A percentile compares a stretch with the other conserved stretches of the same genome.
Evolutionary conservation across 2,797 vertebrate species (phyloP).

Genomic region (Phylloscopus collybita): DNA sequence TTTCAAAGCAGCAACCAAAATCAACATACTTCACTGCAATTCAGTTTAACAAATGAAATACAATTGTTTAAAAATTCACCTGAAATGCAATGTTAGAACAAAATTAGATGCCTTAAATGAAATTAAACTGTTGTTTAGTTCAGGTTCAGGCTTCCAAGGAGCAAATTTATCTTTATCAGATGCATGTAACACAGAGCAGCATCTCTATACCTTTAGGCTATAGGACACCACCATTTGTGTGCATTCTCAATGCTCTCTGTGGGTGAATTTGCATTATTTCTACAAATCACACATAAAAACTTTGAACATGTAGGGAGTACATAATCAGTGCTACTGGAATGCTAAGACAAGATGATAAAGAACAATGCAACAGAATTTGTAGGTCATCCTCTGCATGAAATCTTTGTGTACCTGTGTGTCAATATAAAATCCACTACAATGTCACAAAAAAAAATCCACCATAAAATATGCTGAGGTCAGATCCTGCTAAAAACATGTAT

Average conservation of each 20-base stretch:
- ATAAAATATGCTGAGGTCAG: background rate
- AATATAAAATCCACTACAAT: background rate
- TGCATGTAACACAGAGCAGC: background rate
- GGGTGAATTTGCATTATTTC: background rate
- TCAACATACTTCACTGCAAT: background rate
- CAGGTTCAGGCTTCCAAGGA: background rate
- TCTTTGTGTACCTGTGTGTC: background rate
- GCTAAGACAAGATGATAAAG: background rate
- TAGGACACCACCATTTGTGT: background rate
- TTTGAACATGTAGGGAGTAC: background rate
- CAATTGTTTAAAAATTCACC: background rate
- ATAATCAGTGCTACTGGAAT: background rate
- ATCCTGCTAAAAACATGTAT: background rate
- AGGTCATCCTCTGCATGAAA: background rate
- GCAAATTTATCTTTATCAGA: background rate
- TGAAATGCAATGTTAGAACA: background rate
- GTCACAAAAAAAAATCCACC: background rate
- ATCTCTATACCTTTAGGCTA: background rate
- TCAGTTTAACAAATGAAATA: background rate
- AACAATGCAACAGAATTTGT: background rate
- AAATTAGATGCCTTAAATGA: background rate
- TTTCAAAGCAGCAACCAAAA: background rate
- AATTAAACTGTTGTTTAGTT: background rate
- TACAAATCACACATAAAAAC: background rate
- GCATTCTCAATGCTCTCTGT: background rate